Evolutionary conservation across 2,797 vertebrate genomes (phyloP).

Genomic region (Lutjanus argentimaculatus): DNA sequence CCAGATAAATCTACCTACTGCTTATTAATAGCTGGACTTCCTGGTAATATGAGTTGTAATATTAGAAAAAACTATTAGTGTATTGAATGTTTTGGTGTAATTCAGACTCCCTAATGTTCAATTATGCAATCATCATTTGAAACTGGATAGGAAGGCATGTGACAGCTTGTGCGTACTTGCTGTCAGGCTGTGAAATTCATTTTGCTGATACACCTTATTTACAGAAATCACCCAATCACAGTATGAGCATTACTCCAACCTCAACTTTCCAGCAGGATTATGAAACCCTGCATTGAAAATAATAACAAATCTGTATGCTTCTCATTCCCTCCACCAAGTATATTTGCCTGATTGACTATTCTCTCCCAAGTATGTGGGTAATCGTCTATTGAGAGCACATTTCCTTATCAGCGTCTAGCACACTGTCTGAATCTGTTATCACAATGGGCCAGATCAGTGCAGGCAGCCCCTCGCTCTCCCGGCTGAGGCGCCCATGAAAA

Average conservation of each 20-base stretch:
- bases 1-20: background rate
- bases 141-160: constrained; percentile 23
- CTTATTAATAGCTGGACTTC: background rate
- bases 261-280: constrained; percentile 69
- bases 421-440: constrained; percentile 93
- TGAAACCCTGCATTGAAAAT: constrained; percentile 68
- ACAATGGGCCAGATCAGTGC: constrained; percentile 91
- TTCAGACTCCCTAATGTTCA: constrained; percentile 12
- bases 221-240: constrained; percentile 51
- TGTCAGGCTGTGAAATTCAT: constrained; percentile 41
- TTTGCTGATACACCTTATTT: constrained; percentile 72
- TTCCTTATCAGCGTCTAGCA: constrained; percentile 93
- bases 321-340: constrained; percentile 76
- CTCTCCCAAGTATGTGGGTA: constrained; percentile 85
- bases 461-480: constrained; percentile 86
- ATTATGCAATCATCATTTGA: constrained; percentile 35
- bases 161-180: constrained; percentile 29
- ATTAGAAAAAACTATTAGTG: background rate
- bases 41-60: background rate
- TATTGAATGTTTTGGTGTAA: constrained; percentile 5
- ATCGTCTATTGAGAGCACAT: constrained; percentile 88
- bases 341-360: constrained; percentile 86
- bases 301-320: constrained; percentile 81
- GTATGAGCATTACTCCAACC: constrained; percentile 61
- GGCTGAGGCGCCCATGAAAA: constrained; percentile 90